Base-by-base conservation (phyloP, 1,140 invertebrate genomes). In the Triops cancriformis region DNA sequence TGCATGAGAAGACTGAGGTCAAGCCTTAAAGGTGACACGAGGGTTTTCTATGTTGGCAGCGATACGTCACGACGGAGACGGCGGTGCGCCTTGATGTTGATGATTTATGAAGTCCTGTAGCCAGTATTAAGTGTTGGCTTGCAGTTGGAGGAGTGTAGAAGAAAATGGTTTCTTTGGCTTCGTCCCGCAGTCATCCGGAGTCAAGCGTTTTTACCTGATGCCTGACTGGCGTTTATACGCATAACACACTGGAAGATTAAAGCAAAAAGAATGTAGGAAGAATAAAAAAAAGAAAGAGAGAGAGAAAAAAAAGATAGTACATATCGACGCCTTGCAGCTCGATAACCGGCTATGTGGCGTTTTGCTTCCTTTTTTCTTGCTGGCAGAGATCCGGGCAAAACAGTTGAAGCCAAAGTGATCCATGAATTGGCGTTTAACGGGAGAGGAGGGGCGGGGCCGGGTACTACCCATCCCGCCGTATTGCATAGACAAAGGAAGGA, bases 161-260 rank as follows among this genome's bases (percentile, higher is more conserved):
- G 51, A 64, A 64, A 64, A 64, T 64, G 51, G 51, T 64, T 64
- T 64, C 51, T 64, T 64, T 23, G 51, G 14, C 51, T 64, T 23
- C 51, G 18, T n/a, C 51, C 51, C 51, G 51, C 51, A 64, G 51
- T 64, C 51, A 64, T 64, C 51, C 51, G 23, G 51, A 64, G 51
- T 64, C 51, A 64, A 64, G 51, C 51, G 51, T 64, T 64, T 64
- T 64, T 64, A 64, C 51, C 51, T 64, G 51, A 64, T n/a, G 51
- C 51, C 51, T 64, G 51, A 23, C 51, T 64, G 51, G 51, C 51
- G 51, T 23, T 18, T 64, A 64, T 64, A 64, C 51, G 51, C 51
- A 64, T 64, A 64, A 64, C 51, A 37, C 31, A 37, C 31, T 37
- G 2, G 31, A 37, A 7, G 31, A 37, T 37, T 37, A 37, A 2